phyloP scores from a whole-genome alignment of 1,140 invertebrate species.

The Anoplophora glabripennis region DNA sequence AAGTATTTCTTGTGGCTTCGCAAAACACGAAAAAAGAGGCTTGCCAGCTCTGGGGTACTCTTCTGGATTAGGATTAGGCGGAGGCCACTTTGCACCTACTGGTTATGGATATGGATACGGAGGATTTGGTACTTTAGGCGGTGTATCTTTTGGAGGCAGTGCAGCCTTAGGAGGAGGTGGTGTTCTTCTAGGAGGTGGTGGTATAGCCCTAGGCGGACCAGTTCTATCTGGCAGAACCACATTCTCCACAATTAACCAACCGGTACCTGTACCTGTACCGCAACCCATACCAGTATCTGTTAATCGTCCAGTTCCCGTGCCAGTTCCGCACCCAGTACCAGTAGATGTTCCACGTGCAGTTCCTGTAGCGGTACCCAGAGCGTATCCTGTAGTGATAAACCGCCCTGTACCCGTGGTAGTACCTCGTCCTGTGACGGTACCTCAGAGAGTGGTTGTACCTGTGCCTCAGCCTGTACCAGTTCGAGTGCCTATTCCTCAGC shows the following conservation, averaged over 20 bases:
- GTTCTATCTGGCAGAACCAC: constrained; percentile 16
- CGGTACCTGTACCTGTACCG: constrained; percentile 27
- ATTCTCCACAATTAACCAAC: constrained; percentile 21
- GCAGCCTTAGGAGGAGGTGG: not conserved
- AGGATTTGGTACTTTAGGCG: not conserved
- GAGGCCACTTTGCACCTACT: not conserved
- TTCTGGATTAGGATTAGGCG: not conserved
- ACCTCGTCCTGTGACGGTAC: constrained; percentile 6
- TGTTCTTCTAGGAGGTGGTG: not conserved
- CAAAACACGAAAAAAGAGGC: not conserved
- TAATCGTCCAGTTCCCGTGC: constrained; percentile 2
- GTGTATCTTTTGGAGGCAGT: constrained; percentile 7
- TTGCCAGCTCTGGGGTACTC: too few species aligned
- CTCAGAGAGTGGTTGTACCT: constrained; percentile 21
- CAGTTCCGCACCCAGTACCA: constrained; percentile 11
- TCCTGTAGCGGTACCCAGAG: constrained; percentile 18
- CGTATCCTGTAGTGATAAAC: constrained; percentile 14
- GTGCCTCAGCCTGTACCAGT: constrained; percentile 23
- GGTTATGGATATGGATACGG: constrained; percentile 5
- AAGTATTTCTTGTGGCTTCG: not conserved
- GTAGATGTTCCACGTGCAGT: constrained; percentile 14
- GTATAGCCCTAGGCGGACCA: not conserved
- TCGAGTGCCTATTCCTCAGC: constrained; percentile 11
- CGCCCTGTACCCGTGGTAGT: not conserved
- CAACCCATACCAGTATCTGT: constrained; percentile 25